Evolutionary conservation across 2,888 invertebrate species (phyloP).

Genomic region (Ecdyonurus torrentis): DNA sequence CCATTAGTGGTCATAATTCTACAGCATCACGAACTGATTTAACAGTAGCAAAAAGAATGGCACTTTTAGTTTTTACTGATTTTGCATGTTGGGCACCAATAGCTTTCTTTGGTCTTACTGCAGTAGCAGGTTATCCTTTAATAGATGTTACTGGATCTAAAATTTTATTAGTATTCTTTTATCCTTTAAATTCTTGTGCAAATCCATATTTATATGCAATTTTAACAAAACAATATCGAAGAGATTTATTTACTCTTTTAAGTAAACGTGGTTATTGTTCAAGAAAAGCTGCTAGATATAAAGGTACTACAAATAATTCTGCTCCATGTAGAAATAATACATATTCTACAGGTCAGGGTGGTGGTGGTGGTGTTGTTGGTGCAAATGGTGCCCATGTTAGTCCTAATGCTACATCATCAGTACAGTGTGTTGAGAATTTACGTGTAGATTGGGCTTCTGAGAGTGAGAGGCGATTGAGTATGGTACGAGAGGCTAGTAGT

Average conservation of each 20-base stretch:
- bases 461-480: not conserved
- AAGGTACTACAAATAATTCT: not conserved
- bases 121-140: constrained; percentile 64
- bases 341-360: not conserved
- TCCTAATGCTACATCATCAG: not conserved
- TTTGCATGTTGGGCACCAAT: constrained; percentile 77
- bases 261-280: constrained; percentile 28
- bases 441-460: not conserved
- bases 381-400: not conserved
- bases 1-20: constrained; percentile 24
- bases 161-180: constrained; percentile 74
- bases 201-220: constrained; percentile 88
- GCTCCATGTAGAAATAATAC: not conserved
- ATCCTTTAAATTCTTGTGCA: constrained; percentile 80
- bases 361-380: not conserved
- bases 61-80: constrained; percentile 72
- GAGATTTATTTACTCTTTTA: constrained; percentile 50
- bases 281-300: not conserved
- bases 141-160: constrained; percentile 68
- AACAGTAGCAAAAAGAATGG: constrained; percentile 78
- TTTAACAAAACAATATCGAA: constrained; percentile 69
- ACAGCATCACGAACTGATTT: constrained; percentile 34
- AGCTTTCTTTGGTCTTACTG: constrained; percentile 74
- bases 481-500: not conserved
- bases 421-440: not conserved